Evolutionary conservation across 2,888 invertebrate species (phyloP), one percentile per base, ranked within the genome.

Genomic region (Acrocyrtus sp.): DNA sequence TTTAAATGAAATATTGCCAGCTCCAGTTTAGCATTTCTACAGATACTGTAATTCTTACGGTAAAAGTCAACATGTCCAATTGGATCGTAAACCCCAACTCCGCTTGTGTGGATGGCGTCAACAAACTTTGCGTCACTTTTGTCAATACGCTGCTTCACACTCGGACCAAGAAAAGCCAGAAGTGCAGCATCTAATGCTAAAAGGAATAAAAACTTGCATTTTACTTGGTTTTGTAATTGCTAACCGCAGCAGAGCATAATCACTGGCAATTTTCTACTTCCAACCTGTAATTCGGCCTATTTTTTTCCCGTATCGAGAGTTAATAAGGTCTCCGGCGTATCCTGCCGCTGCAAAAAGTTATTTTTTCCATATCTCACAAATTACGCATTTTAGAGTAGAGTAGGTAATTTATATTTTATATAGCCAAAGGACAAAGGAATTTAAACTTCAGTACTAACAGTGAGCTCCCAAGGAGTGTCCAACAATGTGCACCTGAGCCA

Each of bases 221-320:
- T n/a, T n/a, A n/a, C n/a, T n/a, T n/a, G n/a, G n/a, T n/a, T n/a
- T n/a, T n/a, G n/a, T n/a, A n/a, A n/a, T n/a, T n/a, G n/a, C n/a
- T n/a, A n/a, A n/a, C n/a, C n/a, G n/a, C n/a, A n/a, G n/a, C n/a
- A n/a, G n/a, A n/a, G n/a, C n/a, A n/a, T n/a, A n/a, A n/a, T n/a
- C n/a, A n/a, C n/a, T n/a, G n/a, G n/a, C n/a, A n/a, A 34, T 12
- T 34, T 34, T 34, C 34, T 34, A 15, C 10, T 29, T 50, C 24
- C 17, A 21, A 75, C 77, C 77, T 41, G 78, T 76, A 26, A 78
- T 76, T 56, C 78, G 58, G 10, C 76, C 76, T 53, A 78, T 61
- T 57, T 69, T 74, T 19, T 47, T 39, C 10, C 76, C 74, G 45
- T 58, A 65, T 41, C 26, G 48, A 12, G 54, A 41, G 4, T 56